Evolutionary conservation across 2,797 vertebrate genomes (phyloP), one percentile per base, ranked within the genome.

Genomic region (Tiaroga cobitis): DNA sequence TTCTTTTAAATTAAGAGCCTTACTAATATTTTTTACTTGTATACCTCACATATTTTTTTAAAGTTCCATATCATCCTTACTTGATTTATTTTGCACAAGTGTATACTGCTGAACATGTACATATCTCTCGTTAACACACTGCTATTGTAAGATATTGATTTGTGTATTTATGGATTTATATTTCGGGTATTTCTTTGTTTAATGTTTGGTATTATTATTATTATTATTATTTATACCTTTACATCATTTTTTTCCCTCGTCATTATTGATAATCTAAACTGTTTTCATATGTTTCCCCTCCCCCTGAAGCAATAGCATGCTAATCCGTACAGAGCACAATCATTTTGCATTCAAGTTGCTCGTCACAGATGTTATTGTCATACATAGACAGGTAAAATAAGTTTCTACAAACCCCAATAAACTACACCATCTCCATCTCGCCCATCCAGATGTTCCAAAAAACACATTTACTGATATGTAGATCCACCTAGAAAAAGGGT

Each of bases 221-320:
- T 92, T 93, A 95, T 95, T 93, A 95, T 90, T 92, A 91, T 94
- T 90, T 93, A 95, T 95, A 92, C 72, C 88, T 88, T 92, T 90
- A 24, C 15, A 72, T 89, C 21, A 70, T 32, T n/a, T 49, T 9
- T 84, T 90, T 88, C 93, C 87, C 76, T 93, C 92, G 89, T 87
- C 88, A 90, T 93, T 88, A 85, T 89, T 90, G 70, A 37, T 85
- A 85, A 86, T 49, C 37, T 67, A 32, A 81, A n/a, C 29, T 75
- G 61, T 95, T 92, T 69, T n/a, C 80, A 65, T 85, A 18, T 49
- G 4, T 5, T 37, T 0, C 13, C 46, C 46, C 46, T 15, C 4
- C 91, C 96, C 95, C 80, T 93, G 94, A 97, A 99, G 97, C 98
- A 99, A 99, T 99, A 99, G 97, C 95, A 97, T 97, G 97, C 97